phyloP scores from a whole-genome alignment of 2,888 invertebrate species.

The Pseudanteris insignis region DNA sequence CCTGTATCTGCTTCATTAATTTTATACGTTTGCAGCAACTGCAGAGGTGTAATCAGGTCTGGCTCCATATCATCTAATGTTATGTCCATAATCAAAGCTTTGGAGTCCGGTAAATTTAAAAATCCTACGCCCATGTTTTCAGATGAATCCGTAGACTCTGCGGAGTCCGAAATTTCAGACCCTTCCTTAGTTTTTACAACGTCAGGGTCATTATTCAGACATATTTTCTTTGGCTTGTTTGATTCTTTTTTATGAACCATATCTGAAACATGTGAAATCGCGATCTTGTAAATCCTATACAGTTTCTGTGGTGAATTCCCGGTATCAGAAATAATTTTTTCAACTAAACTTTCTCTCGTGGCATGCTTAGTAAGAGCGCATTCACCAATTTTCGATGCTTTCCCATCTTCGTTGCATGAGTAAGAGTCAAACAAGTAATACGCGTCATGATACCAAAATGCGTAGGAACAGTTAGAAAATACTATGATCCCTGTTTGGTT shows the following conservation, averaged over 20 bases:
- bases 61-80: slow-evolving; percentile 55
- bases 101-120: slow-evolving; percentile 49
- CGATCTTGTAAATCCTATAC: slow-evolving; percentile 55
- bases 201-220: not conserved
- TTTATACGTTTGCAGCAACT: slow-evolving; percentile 15
- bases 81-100: slow-evolving; percentile 56
- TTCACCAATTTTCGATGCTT: slow-evolving; percentile 42
- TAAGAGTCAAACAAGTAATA: slow-evolving; percentile 62
- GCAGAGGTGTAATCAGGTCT: slow-evolving; percentile 51
- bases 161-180: slow-evolving; percentile 1
- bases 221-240: slow-evolving; percentile 18
- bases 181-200: slow-evolving; percentile 3
- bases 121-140: slow-evolving; percentile 46
- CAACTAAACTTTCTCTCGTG: slow-evolving; percentile 47
- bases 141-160: slow-evolving; percentile 29
- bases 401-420: slow-evolving; percentile 55
- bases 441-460: slow-evolving; percentile 54
- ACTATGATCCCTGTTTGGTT: slow-evolving; percentile 57
- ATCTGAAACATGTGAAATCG: slow-evolving; percentile 54
- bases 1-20: slow-evolving; percentile 5
- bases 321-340: slow-evolving; percentile 51
- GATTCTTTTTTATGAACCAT: slow-evolving; percentile 18
- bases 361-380: slow-evolving; percentile 55
- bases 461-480: slow-evolving; percentile 54
- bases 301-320: slow-evolving; percentile 45